Percentiles rank a stretch among this genome's conserved stretches.
These are phyloP conservation scores for Dyspetes luteomarginatus DNA, from an alignment of 2,888 invertebrate species.

Conservation along the genomic window DNA sequence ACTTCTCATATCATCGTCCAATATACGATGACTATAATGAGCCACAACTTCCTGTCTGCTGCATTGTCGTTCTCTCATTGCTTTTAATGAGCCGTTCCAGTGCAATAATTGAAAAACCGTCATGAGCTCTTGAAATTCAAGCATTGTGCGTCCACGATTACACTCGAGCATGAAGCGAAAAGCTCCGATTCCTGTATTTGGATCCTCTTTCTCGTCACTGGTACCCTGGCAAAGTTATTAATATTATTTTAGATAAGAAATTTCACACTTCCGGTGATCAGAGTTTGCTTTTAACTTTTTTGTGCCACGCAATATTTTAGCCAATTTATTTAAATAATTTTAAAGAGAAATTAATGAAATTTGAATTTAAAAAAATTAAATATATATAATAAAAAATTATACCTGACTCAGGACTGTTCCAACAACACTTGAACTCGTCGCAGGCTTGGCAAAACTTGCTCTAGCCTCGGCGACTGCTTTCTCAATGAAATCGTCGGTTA, in stretches of 20 bases:
- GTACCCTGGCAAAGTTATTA: conserved; percentile 84
- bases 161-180: conserved; percentile 88
- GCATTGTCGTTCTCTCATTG: conserved; percentile 97
- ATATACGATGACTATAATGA: conserved; percentile 95
- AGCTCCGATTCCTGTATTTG: conserved; percentile 91
- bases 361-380: too few species aligned
- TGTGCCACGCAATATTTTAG: too few species aligned
- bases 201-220: conserved; percentile 82
- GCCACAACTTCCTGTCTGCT: conserved; percentile 96
- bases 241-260: too few species aligned
- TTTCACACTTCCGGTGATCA: too few species aligned
- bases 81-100: conserved; percentile 98
- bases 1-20: conserved; percentile 97
- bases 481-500: conserved; percentile 97
- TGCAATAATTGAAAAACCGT: conserved; percentile 98
- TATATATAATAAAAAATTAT: background rate
- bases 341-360: too few species aligned
- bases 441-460: conserved; percentile 85
- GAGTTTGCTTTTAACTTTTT: too few species aligned
- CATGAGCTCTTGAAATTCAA: conserved; percentile 98
- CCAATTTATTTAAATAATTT: too few species aligned
- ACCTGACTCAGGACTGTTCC: conserved; percentile 57
- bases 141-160: conserved; percentile 92
- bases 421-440: conserved; percentile 75
- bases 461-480: conserved; percentile 97